These are phyloP conservation scores for Stenopsyche tienmushanensis DNA, from an alignment of 1,140 invertebrate species.

Conservation along the genomic window DNA sequence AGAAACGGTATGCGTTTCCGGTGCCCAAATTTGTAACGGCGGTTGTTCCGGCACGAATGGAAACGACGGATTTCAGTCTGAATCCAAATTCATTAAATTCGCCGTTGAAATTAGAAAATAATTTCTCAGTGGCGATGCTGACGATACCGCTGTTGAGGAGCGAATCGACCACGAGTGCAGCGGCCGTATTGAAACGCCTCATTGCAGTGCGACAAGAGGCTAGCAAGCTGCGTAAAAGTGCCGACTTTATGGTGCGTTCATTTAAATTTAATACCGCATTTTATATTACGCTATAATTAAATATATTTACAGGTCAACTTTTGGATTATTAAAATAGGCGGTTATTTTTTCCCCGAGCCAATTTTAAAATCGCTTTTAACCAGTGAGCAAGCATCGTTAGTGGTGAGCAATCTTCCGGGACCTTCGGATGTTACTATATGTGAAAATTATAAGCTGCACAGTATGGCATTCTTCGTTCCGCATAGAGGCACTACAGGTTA, in stretches of 20 bases:
- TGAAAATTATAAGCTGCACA: conserved; percentile 46
- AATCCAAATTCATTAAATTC: conserved; percentile 7
- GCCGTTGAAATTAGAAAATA: conserved; percentile 27
- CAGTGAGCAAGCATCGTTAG: conserved; percentile 49
- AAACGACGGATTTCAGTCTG: conserved; percentile 15
- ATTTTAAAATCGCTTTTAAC: conserved; percentile 45
- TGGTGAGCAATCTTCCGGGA: conserved; percentile 52
- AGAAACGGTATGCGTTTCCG: neutral
- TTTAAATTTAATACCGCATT: neutral
- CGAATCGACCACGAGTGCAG: neutral
- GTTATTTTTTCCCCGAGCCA: conserved; percentile 46
- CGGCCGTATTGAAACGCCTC: conserved; percentile 26
- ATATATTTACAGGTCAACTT: conserved; percentile 47
- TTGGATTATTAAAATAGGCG: conserved; percentile 48
- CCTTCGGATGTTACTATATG: conserved; percentile 45
- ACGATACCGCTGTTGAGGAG: conserved; percentile 26
- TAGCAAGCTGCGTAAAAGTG: conserved; percentile 14
- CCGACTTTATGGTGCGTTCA: conserved; percentile 35
- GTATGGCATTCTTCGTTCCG: conserved; percentile 52
- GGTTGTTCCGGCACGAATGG: conserved; percentile 32
- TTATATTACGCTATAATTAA: neutral
- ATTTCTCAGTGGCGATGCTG: conserved; percentile 36
- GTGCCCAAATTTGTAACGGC: conserved; percentile 34
- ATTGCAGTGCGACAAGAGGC: conserved; percentile 30
- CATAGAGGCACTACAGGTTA: conserved; percentile 51